Evolutionary conservation across 2,888 invertebrate genomes (phyloP).

Genomic region (Stenichneumon culpator): DNA sequence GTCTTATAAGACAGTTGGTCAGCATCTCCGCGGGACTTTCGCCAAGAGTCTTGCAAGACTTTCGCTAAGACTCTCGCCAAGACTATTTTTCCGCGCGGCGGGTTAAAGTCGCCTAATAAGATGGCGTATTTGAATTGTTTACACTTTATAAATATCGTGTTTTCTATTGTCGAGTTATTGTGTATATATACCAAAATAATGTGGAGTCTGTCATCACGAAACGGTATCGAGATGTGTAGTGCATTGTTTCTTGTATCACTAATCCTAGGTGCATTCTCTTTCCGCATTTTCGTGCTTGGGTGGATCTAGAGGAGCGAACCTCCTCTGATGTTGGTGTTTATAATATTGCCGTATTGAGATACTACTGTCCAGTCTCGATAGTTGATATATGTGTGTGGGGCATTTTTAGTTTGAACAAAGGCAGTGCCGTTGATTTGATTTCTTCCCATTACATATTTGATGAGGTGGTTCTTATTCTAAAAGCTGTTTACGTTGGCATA

Average conservation of each 20-base stretch:
- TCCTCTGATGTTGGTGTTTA: slow-evolving; percentile 2
- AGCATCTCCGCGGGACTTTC: no score
- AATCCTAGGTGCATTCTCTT: background rate
- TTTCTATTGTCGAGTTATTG: slow-evolving; percentile 2
- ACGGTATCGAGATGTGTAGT: background rate
- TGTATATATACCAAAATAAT: background rate
- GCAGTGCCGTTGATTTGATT: slow-evolving; percentile 2
- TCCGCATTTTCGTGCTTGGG: background rate
- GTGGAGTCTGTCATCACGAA: background rate
- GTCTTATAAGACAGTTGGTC: no score
- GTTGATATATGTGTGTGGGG: background rate
- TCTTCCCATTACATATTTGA: background rate
- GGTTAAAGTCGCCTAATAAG: slow-evolving; percentile 28
- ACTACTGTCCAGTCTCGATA: slow-evolving; percentile 10
- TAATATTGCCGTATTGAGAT: background rate
- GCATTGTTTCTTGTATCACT: background rate
- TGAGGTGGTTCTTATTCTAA: background rate
- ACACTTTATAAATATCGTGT: slow-evolving; percentile 12
- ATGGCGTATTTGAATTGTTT: slow-evolving; percentile 16
- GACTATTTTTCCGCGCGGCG: background rate
- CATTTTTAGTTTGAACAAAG: slow-evolving; percentile 12
- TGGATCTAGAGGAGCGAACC: background rate
- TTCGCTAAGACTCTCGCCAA: no score
- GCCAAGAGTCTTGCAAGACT: no score
- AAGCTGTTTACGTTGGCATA: slow-evolving; percentile 6